Percentiles rank a stretch among this genome's conserved stretches.
Conservation (phyloP, 2,797 vertebrate species). For the Sebastes matsubarae region DNA sequence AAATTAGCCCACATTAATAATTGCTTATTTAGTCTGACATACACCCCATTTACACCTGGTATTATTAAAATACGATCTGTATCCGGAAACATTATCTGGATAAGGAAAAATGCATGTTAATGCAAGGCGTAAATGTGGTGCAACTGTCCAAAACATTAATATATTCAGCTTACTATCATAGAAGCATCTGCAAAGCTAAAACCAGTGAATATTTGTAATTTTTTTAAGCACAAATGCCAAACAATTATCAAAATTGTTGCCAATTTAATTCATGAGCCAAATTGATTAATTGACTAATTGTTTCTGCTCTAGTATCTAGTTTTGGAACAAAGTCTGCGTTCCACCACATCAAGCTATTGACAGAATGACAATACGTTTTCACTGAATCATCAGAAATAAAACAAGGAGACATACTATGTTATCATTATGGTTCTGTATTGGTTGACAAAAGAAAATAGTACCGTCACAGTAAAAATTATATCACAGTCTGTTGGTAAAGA, state of each 20-base stretch:
- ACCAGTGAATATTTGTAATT: no score
- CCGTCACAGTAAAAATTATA: conserved; percentile 40
- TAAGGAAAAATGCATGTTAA: no score
- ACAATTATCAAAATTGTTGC: not conserved
- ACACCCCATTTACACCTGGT: no score
- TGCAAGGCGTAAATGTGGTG: no score
- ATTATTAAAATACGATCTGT: no score
- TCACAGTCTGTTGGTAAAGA: conserved; percentile 68
- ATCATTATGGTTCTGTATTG: conserved; percentile 68
- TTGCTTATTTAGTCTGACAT: not conserved
- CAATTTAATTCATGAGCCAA: not conserved
- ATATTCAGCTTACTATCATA: not conserved
- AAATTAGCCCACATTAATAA: not conserved
- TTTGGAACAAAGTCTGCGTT: not conserved
- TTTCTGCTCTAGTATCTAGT: not conserved
- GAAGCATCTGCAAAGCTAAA: not conserved
- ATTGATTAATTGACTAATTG: not conserved
- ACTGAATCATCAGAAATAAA: conserved; percentile 12
- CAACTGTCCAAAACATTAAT: not conserved
- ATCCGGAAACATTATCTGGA: no score
- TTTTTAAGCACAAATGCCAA: not conserved
- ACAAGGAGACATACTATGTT: not conserved
- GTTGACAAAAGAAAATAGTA: conserved; percentile 45
- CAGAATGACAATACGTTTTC: not conserved
- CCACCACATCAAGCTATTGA: not conserved